Base-by-base conservation (phyloP, 2,888 invertebrate genomes). In the Megalurothrips usitatus region DNA sequence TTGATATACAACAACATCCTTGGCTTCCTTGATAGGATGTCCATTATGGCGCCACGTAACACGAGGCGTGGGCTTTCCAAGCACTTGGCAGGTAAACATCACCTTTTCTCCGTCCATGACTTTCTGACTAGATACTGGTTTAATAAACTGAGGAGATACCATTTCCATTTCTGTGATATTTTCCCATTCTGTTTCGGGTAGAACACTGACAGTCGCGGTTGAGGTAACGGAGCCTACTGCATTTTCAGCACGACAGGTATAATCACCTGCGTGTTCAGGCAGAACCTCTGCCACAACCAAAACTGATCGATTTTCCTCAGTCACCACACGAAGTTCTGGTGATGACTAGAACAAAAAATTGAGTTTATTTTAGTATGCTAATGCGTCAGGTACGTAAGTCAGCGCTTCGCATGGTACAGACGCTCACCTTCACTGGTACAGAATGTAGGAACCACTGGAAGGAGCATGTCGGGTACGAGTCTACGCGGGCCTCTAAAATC, bases 91-190 rank as follows among this genome's bases (percentile, higher is more conserved):
- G 23, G 89, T 91, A 80, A 96, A 89, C 83, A 90, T 88, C 82
- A 95, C 94, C 83, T 93, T 92, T 85, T 98, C 96, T 81, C 97
- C 97, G 86, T 97, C 97, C 94, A 96, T 96, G 9, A 97, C 93
- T 82, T 92, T 91, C 12, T 92, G 88, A 6, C 95, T 92, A 81
- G 92, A 89, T 83, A 97, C 89, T 83, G 92, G 92, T 85, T 91
- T 91, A 34, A 92, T 88, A 86, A 98, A 95, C 84, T 91, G 89
- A 52, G 98, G 98, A 68, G 94, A 93, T 80, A 88, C 88, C 23
- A 75, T 75, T 0, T 90, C 88, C 84, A 91, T 90, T 85, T 92
- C 90, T 49, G 86, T 83, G 83, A 83, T 86, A 81, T 85, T 89
- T 87, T 84, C 84, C 88, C 89, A 89, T 81, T 86, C 86, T 47